These are phyloP conservation scores for Drosophila merina DNA, from an alignment of 2,888 invertebrate genomes.

Conservation along the genomic window DNA sequence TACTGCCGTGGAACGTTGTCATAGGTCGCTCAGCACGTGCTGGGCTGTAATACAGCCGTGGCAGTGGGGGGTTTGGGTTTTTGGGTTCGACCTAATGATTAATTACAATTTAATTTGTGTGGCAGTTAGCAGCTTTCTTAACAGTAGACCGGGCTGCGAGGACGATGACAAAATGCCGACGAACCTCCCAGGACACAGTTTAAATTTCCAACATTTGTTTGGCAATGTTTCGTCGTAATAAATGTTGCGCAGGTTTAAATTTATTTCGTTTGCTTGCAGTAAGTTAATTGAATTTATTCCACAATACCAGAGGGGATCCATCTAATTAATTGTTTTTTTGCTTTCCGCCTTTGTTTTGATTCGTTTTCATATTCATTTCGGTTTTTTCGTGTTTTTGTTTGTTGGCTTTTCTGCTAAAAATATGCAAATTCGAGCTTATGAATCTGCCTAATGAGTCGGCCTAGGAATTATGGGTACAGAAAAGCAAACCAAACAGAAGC, in stretches of 20 bases:
- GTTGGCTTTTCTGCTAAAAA: conserved; percentile 44
- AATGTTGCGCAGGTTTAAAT: conserved; percentile 9
- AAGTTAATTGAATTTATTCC: conserved; percentile 18
- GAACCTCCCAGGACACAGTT: conserved; percentile 5
- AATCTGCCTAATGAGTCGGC: conserved; percentile 45
- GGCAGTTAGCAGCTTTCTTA: conserved; percentile 48
- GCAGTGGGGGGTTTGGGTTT: neutral
- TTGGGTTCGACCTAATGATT: conserved; percentile 62
- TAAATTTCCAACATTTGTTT: conserved; percentile 26
- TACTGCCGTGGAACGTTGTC: conserved; percentile 54
- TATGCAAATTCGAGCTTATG: conserved; percentile 66
- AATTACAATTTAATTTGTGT: conserved; percentile 79
- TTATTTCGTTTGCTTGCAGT: conserved; percentile 9
- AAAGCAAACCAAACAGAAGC: neutral
- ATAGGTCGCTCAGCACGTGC: conserved; percentile 66
- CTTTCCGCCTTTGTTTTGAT: conserved; percentile 32
- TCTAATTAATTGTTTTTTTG: conserved; percentile 47
- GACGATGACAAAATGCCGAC: conserved; percentile 18
- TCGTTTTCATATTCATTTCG: conserved; percentile 48
- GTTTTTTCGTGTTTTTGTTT: conserved; percentile 40
- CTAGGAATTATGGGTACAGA: conserved; percentile 11
- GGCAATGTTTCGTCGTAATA: conserved; percentile 1
- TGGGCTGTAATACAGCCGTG: conserved; percentile 29
- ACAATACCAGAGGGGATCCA: conserved; percentile 15
- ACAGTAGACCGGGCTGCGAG: conserved; percentile 3